Conservation (phyloP, 2,888 invertebrate genomes). For the Agrotis ipsilon region DNA sequence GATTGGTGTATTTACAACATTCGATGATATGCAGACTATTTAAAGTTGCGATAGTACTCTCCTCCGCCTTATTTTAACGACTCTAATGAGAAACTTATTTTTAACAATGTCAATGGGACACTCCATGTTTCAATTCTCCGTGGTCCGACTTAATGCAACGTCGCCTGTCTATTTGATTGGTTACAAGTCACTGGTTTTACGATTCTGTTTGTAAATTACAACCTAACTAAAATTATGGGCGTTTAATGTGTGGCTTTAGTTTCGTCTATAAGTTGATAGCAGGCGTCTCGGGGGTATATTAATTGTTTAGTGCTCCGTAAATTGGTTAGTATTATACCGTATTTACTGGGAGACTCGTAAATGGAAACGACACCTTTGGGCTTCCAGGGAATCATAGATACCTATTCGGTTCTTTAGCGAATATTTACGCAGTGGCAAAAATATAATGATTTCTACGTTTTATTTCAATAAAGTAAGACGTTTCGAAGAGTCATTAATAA, state of each 20-base stretch:
- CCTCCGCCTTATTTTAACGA: too few species aligned
- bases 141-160: constrained; percentile 56
- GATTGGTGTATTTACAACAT: too few species aligned
- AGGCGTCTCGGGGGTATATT: constrained; percentile 47
- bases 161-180: constrained; percentile 65
- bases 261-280: constrained; percentile 46
- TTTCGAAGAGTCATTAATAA: not conserved
- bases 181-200: constrained; percentile 63
- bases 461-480: not conserved
- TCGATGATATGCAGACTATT: too few species aligned
- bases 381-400: constrained; percentile 25
- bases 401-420: constrained; percentile 4
- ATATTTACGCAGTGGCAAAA: not conserved
- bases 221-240: constrained; percentile 61
- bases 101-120: not conserved
- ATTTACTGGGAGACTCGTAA: constrained; percentile 26
- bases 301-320: constrained; percentile 49
- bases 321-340: constrained; percentile 42
- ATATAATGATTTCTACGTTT: not conserved
- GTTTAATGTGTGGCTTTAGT: constrained; percentile 57
- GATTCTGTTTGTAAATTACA: constrained; percentile 66
- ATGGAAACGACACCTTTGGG: constrained; percentile 39
- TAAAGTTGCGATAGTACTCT: not conserved
- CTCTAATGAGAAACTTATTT: not conserved
- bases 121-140: constrained; percentile 40